Percentiles rank a stretch among this genome's conserved stretches.
Conservation (phyloP, 53 echinoderm and acorn worm species). For the Mesocentrotus franciscanus region DNA sequence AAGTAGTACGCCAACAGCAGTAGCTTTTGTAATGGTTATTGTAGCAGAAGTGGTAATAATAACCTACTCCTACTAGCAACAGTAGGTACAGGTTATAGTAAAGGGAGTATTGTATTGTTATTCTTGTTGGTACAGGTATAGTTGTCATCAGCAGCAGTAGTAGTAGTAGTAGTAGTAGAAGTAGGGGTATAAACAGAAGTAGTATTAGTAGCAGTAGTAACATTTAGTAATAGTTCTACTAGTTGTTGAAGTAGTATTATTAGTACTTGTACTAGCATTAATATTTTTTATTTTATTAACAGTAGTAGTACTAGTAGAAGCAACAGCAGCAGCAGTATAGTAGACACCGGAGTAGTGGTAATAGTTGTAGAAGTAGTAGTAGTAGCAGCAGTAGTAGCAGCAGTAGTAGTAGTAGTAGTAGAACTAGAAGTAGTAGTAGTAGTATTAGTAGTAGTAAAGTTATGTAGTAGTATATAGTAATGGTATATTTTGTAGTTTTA, state of each 20-base stretch:
- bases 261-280: too few species aligned
- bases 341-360: not conserved
- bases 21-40: not conserved
- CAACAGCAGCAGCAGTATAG: not conserved
- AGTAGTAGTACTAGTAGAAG: not conserved
- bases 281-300: too few species aligned
- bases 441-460: conserved; percentile 46
- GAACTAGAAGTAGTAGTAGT: conserved; percentile 25
- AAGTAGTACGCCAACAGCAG: not conserved
- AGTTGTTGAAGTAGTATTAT: too few species aligned
- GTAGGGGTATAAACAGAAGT: conserved; percentile 4
- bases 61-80: too few species aligned
- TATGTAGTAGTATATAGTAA: not conserved
- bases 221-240: not conserved
- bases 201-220: not conserved
- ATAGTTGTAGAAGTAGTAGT: not conserved
- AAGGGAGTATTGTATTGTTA: too few species aligned
- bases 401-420: not conserved
- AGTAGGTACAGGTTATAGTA: too few species aligned
- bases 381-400: conserved; percentile 11
- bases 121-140: not conserved
- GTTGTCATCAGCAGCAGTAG: not conserved
- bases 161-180: conserved; percentile 1
- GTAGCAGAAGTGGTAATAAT: too few species aligned
- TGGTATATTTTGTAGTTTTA: not conserved